Base-by-base conservation (phyloP, 92 coral and sea anemone species). In the Plumapathes pennacea region DNA sequence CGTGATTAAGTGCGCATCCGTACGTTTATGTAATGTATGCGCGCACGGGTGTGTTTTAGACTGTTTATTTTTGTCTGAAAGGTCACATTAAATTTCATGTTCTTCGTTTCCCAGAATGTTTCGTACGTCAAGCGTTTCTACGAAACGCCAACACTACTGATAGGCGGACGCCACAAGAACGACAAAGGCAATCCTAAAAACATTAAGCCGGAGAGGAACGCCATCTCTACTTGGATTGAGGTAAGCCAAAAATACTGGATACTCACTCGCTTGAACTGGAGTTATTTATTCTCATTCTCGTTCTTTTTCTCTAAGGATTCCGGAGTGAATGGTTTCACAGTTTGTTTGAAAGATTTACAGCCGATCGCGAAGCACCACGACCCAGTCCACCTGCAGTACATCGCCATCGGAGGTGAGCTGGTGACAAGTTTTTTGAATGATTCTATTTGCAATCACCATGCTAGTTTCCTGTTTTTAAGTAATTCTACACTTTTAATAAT, bases 191-290 rank as follows among this genome's bases (percentile, higher is more conserved):
- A 56, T 11, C 44, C 50, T 40, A 36, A 64, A 21, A 63, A 56
- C 10, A 36, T 82, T 5, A 46, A 50, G 50, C 89, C 95, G 0
- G 52, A 66, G 30, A 43, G 76, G 17, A 86, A 86, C 38, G 89
- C 95, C 0, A 69, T 86, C n/a, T 81, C 95, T 1, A 70, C 82
- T 9, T 86, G 95, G 95, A 57, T 86, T 23, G 95, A 86, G 89
- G 95, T 86, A 39, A 0, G 69, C 7, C 37, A 9, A 26, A 48
- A 0, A 20, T 4, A 48, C 55, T 18, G 0, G 27, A n/a, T n/a
- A n/a, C n/a, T n/a, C n/a, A n/a, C n/a, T n/a, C n/a, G n/a, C n/a
- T n/a, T n/a, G n/a, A n/a, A n/a, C n/a, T n/a, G n/a, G n/a, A n/a
- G n/a, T n/a, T n/a, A n/a, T n/a, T n/a, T n/a, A n/a, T n/a, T n/a